Base-by-base conservation (phyloP, 2,113 vertebrate genomes). In the Actenoides hombroni region DNA sequence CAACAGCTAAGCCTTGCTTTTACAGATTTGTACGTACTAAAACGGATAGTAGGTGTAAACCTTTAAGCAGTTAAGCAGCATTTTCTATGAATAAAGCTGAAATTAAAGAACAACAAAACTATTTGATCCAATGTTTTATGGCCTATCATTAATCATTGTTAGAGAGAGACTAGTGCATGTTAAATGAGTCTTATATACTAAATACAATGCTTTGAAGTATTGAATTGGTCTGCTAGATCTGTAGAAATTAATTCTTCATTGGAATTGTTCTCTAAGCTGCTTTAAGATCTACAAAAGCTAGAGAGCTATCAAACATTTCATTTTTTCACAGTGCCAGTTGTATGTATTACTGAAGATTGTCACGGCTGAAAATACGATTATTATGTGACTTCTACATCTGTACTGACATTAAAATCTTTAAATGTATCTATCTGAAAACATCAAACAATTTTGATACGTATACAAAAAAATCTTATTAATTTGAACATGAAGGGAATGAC, bases 31-130 rank as follows among this genome's bases (percentile, higher is more conserved):
- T 85, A 82, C 94, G 63, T 77, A 68, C 31, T 74, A 88, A 96
- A 96, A 86, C 51, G 29, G 23, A 76, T 67, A 74, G n/a, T 31
- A 49, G 13, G 35, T 91, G 21, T 83, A 92, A 97, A 91, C 35
- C 31, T 93, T 93, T 87, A 85, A 89, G 60, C 71, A 93, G 80
- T 81, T 90, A 93, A 88, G 73, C 16, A 94, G 21, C 28, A 54
- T 91, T 95, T 95, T 92, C 56, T 61, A 84, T 90, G 81, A 94
- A 95, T 93, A 94, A 90, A 91, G 68, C 90, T 91, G 54, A 95
- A 95, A 95, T 94, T 86, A 94, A 95, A 94, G 68, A 93, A 77
- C 21, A 94, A 86, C 39, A 90, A 93, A 82, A 79, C 24, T 60
- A 40, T 94, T 96, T 94, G 64, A 96, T 90, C 57, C 61, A 64